These are phyloP conservation scores for Idaea biselata DNA, from an alignment of 2,888 invertebrate species.

Conservation along the genomic window DNA sequence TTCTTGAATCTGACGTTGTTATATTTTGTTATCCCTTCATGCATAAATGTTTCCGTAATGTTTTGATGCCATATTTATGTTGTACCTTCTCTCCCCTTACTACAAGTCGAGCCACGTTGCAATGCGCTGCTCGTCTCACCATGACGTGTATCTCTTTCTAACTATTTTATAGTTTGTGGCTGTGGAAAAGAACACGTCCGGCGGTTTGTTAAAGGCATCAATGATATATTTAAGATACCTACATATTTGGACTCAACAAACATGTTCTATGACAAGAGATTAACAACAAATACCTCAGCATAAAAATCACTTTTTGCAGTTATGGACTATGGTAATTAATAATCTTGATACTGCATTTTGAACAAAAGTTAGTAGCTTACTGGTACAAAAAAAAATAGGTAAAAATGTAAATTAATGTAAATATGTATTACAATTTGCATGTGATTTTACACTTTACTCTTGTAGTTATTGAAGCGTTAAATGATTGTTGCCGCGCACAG, in stretches of 20 bases:
- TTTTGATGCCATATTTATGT: conserved; percentile 63
- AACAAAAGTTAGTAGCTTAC: not conserved
- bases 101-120: conserved; percentile 43
- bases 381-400: conserved; percentile 20
- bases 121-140: conserved; percentile 38
- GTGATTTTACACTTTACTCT: conserved; percentile 66
- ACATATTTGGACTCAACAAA: not conserved
- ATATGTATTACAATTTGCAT: conserved; percentile 52
- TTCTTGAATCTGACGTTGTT: conserved; percentile 58
- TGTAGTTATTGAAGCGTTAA: conserved; percentile 68
- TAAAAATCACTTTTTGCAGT: too few relatives aligned
- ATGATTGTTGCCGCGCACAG: conserved; percentile 55
- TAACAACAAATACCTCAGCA: too few relatives aligned
- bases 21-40: conserved; percentile 74
- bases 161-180: conserved; percentile 20
- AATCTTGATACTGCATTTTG: not conserved
- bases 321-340: not conserved
- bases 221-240: not conserved
- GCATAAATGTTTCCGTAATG: conserved; percentile 76
- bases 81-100: conserved; percentile 40
- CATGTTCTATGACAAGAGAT: not conserved
- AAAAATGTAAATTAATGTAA: conserved; percentile 29
- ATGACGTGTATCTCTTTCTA: conserved; percentile 56
- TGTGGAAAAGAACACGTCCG: not conserved
- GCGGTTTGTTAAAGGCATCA: conserved; percentile 5